phyloP scores from a whole-genome alignment of 2,113 vertebrate species.

The Syngnathoides biaculeatus region DNA sequence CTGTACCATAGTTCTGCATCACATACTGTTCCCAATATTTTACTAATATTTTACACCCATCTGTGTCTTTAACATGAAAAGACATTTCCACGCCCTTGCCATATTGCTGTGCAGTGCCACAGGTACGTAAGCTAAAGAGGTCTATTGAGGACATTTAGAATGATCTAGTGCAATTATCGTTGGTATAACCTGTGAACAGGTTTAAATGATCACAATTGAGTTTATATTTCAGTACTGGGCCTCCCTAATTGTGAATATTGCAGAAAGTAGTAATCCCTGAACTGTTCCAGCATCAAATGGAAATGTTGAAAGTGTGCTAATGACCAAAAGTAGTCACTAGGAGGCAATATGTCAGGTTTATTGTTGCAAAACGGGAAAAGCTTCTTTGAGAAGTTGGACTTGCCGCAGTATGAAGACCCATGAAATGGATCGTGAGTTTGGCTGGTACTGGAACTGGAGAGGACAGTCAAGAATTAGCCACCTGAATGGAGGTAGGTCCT shows the following conservation, averaged over 20 bases:
- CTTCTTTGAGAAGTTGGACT: conserved; percentile 19
- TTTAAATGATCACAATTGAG: neutral
- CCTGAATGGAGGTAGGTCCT: conserved; percentile 42
- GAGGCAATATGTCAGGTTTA: conserved; percentile 17
- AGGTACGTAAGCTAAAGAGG: neutral
- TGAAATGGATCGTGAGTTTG: conserved; percentile 20
- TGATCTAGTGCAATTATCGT: neutral
- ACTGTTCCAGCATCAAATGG: neutral
- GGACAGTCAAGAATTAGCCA: neutral
- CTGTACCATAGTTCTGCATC: neutral
- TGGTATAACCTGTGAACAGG: neutral
- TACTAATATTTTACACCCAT: neutral
- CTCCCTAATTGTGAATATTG: neutral
- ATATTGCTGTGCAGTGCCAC: neutral
- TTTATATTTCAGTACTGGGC: neutral
- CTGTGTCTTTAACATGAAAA: neutral
- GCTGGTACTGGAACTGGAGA: conserved; percentile 9
- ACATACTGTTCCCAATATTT: neutral
- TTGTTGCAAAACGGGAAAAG: conserved; percentile 9
- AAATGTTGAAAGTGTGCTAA: neutral
- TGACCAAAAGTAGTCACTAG: neutral
- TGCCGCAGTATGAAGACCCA: conserved; percentile 29
- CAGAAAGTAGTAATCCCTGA: neutral
- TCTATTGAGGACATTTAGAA: neutral
- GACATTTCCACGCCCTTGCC: neutral